Conservation (phyloP, 2,888 invertebrate species). For the Chaetoderma sp. region DNA sequence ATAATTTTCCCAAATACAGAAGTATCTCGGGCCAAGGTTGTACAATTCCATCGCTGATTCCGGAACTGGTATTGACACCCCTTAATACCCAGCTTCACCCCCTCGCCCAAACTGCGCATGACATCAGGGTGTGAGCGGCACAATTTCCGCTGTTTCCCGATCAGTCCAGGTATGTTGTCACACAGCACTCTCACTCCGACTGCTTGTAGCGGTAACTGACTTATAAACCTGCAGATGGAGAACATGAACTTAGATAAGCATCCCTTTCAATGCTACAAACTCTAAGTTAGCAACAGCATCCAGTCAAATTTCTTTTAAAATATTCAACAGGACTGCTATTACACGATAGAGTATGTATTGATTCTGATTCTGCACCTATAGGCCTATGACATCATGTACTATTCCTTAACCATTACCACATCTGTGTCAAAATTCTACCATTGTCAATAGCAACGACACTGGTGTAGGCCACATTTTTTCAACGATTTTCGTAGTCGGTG, state of each 20-base stretch:
- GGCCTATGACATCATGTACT: no score
- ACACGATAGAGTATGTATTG: no score
- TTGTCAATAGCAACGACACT: no score
- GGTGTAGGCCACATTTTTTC: no score
- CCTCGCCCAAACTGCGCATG: slow-evolving; percentile 66
- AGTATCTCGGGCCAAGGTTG: slow-evolving; percentile 63
- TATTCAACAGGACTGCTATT: no score
- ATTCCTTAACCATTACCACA: no score
- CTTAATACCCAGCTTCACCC: slow-evolving; percentile 65
- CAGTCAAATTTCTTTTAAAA: no score
- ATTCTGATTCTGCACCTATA: no score
- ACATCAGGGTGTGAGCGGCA: slow-evolving; percentile 67
- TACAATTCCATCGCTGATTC: slow-evolving; percentile 68
- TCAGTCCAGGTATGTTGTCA: slow-evolving; percentile 69
- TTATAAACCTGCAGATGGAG: slow-evolving; percentile 61
- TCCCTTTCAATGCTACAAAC: no score
- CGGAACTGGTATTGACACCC: slow-evolving; percentile 69
- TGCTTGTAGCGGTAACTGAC: slow-evolving; percentile 64
- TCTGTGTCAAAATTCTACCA: no score
- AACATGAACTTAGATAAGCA: neutral
- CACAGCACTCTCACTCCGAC: slow-evolving; percentile 66
- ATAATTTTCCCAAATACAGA: slow-evolving; percentile 70
- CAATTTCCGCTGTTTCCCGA: slow-evolving; percentile 65
- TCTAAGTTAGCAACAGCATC: no score
- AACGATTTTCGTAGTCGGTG: no score